These are phyloP conservation scores for Myotis vivesi DNA, from an alignment of 2,797 vertebrate genomes.

Conservation along the genomic window DNA sequence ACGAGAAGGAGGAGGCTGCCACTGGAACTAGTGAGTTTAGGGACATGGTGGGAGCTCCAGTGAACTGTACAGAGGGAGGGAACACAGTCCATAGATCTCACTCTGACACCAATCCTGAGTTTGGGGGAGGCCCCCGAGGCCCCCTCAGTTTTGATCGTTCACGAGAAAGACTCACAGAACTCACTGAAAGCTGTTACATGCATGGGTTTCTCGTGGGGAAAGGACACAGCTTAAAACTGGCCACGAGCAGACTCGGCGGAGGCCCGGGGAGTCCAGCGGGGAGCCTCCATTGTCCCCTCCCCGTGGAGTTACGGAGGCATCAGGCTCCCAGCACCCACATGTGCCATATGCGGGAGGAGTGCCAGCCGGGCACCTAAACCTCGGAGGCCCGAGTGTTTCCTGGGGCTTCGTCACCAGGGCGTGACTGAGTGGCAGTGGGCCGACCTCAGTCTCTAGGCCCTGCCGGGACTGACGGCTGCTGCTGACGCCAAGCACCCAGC, in stretches of 20 bases:
- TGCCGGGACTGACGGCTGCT: neutral
- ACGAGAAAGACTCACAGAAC: neutral
- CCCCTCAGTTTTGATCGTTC: neutral
- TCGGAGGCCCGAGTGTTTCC: neutral
- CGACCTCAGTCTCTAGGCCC: neutral
- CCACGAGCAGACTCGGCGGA: neutral
- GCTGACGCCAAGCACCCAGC: neutral
- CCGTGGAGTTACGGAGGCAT: fast-evolving
- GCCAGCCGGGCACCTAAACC: neutral
- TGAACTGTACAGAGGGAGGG: neutral
- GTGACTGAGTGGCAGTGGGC: neutral
- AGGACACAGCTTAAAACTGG: neutral
- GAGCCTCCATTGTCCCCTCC: neutral
- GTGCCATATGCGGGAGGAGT: fast-evolving
- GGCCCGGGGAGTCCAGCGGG: neutral
- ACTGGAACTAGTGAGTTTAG: fast-evolving
- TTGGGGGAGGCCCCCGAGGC: neutral
- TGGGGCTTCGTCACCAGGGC: neutral
- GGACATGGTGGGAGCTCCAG: no score
- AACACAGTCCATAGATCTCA: neutral
- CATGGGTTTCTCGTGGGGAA: neutral
- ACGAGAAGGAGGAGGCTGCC: neutral
- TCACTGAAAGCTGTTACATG: neutral
- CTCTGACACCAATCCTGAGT: neutral
- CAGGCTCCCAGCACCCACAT: fast-evolving